phyloP scores from a whole-genome alignment of 2,113 vertebrate species.

The Mormyrus iriodes region DNA sequence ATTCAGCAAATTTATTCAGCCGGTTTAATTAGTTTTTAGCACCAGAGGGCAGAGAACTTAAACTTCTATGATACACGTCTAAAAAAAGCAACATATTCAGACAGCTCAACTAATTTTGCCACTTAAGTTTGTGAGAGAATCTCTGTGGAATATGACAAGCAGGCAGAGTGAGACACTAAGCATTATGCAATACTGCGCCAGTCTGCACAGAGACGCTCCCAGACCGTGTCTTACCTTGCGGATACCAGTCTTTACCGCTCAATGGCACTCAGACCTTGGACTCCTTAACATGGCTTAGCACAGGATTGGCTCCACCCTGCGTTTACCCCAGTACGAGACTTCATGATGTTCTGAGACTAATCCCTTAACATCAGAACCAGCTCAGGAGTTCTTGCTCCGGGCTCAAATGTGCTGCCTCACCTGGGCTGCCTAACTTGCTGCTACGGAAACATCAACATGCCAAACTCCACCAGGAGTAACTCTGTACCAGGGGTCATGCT shows the following conservation, averaged over 20 bases:
- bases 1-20: neutral
- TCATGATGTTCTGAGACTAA: neutral
- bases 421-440: neutral
- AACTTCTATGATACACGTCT: too few species aligned
- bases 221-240: neutral
- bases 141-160: neutral
- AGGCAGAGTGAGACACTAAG: too few species aligned
- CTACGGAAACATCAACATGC: neutral
- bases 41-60: neutral
- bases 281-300: neutral
- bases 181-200: neutral
- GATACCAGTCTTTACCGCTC: neutral
- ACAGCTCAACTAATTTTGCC: neutral
- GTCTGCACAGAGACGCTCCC: too few species aligned
- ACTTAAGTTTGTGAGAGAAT: neutral
- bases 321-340: neutral
- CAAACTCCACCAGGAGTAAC: neutral
- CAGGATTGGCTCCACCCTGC: neutral
- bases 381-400: neutral
- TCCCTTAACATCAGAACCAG: neutral
- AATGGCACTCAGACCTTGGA: neutral
- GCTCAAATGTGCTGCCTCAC: neutral
- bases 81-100: neutral
- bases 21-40: neutral
- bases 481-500: neutral